Evolutionary conservation across 2,888 invertebrate genomes (phyloP), one percentile per base, ranked within the genome.

Genomic region (Cheilosia variabilis): DNA sequence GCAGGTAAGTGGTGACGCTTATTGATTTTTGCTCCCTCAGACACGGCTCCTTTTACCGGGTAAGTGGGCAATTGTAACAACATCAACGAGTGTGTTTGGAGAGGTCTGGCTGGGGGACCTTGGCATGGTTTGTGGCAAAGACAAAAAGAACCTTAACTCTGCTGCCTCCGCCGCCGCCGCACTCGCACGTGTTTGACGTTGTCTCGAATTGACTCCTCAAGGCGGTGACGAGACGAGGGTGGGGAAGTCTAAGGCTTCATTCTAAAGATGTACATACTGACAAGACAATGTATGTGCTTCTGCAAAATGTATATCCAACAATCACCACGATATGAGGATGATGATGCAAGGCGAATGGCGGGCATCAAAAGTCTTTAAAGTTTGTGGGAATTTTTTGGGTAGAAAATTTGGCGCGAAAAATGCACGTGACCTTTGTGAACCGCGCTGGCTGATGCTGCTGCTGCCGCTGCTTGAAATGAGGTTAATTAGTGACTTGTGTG

Each of bases 41-140:
- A 78, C 78, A 17, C 24, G 22, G n/a, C 4, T 71, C 66, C 55
- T 24, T 52, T 80, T 62, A 55, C 55, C 72, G 80, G 69, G 62
- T 66, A 80, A 63, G 79, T 84, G 75, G 63, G 69, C 69, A 69
- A 63, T 66, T 71, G 58, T 58, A 82, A 66, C 37, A 58, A 50
- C 73, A 78, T 63, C 55, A 55, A 62, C 68, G 52, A 17, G 43
- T 31, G 27, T 10, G 37, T 37, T 52, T 81, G 72, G 81, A 77
- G 81, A 86, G 86, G 86, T 86, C 86, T 86, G 81, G 80, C 80
- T 86, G 80, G 80, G 81, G 50, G 68, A 72, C 86, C 80, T 86
- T 86, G 86, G 81, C 86, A 81, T 72, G 80, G 50, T 76, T 76
- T 77, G 50, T 19, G 57, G n/a, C 9, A 37, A 37, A 34, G 19